A percentile compares a stretch with the other conserved stretches of the same genome.
phyloP scores from a whole-genome alignment of 2,797 vertebrate species.

The Apogon talboti region DNA sequence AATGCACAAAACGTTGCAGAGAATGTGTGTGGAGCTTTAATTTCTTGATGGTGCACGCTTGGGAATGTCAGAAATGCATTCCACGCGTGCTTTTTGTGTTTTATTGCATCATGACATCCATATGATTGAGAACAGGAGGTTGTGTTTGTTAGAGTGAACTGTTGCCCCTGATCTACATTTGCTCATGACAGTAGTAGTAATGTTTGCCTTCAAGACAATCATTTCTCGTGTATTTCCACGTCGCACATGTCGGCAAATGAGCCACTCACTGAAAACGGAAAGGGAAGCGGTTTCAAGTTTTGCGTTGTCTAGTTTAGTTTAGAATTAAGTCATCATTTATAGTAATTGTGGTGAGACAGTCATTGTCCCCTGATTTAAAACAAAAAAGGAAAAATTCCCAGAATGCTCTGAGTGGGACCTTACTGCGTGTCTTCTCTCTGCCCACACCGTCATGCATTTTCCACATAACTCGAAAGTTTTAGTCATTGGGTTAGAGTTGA shows the following conservation, averaged over 20 bases:
- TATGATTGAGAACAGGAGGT: slow-evolving; percentile 33
- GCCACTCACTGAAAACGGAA: slow-evolving; percentile 60
- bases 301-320: slow-evolving; percentile 52
- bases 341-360: slow-evolving; percentile 58
- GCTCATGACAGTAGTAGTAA: background rate
- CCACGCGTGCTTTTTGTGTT: slow-evolving; percentile 43
- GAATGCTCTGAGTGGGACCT: slow-evolving; percentile 41
- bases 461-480: slow-evolving; percentile 10
- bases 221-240: slow-evolving; percentile 37
- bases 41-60: slow-evolving; percentile 2
- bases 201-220: background rate
- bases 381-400: slow-evolving; percentile 52
- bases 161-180: background rate
- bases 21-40: background rate
- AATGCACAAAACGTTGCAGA: background rate
- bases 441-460: slow-evolving; percentile 35
- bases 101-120: slow-evolving; percentile 21
- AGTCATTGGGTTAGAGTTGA: slow-evolving; percentile 42
- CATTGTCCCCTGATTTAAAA: slow-evolving; percentile 12
- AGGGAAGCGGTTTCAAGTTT: slow-evolving; percentile 57
- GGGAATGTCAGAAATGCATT: slow-evolving; percentile 40
- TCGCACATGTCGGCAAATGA: slow-evolving; percentile 31
- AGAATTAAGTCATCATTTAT: slow-evolving; percentile 58
- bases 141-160: slow-evolving; percentile 17
- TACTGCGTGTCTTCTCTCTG: slow-evolving; percentile 12